Base-by-base conservation (phyloP, 2,797 vertebrate genomes). In the Notoglanidium macrostoma region DNA sequence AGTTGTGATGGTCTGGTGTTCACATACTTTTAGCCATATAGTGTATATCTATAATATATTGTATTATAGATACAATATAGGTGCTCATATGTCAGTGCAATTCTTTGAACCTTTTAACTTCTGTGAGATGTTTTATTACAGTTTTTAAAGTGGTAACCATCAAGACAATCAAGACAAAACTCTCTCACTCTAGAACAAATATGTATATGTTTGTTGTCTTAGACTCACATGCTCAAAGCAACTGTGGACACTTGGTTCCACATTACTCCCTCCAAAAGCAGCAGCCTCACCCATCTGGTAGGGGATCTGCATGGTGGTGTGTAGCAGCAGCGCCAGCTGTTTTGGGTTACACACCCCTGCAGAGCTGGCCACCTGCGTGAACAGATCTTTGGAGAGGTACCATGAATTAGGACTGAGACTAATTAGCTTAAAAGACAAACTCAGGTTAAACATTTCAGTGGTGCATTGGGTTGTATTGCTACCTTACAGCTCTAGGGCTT, bases 221-320 rank as follows among this genome's bases (percentile, higher is more conserved):
- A 63, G 29, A 84, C 90, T 85, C 78, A 97, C 97, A 93, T 96
- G 95, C 0, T 96, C 95, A 91, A 97, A 97, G 91, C 97, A 97
- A 92, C 97, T 97, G 61, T 95, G 96, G 40, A 97, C 96, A 0
- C 96, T 97, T 82, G 97, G 96, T 78, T 96, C 96, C 61, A 96
- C 96, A 87, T 96, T 97, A 92, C 95, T 96, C 81, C 96, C 96
- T 81, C 97, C 97, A 0, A 97, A 97, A 15, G 97, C 96, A 0
- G 96, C 96, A 5, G 96, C 96, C 90, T 97, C 97, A 0, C 96
- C 96, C 3, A 97, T 94, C 89, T 97, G 96, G 35, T 96, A 93
- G 0, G 97, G 97, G 88, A 97, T 97, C 92, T 96, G 96, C 78
- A 97, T 96, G 14, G 95, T 96, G 14, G 96, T 96, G 0, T 96